phyloP scores from a whole-genome alignment of 64 coral and sea anemone genomes.

The Porites australiensis region DNA sequence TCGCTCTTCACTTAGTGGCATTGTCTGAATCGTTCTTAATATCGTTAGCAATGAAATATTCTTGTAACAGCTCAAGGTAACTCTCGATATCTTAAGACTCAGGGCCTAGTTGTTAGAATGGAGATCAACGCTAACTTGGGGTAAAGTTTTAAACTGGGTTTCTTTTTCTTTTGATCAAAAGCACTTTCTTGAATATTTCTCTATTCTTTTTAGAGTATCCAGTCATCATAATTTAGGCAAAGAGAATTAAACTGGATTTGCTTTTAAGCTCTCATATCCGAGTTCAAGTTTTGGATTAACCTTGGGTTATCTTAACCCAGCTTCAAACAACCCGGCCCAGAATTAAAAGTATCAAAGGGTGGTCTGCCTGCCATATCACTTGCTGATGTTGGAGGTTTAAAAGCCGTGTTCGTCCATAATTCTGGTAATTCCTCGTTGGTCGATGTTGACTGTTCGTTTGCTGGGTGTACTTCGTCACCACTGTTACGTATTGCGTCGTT shows the following conservation, averaged over 20 bases:
- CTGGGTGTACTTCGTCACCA: not conserved
- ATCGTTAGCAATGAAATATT: not conserved
- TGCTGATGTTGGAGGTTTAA: not conserved
- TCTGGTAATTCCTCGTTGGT: not conserved
- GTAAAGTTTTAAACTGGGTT: too few species aligned
- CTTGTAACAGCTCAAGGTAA: not conserved
- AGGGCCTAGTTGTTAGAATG: too few species aligned
- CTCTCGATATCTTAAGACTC: not conserved
- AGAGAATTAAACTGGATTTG: too few species aligned
- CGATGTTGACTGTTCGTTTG: not conserved
- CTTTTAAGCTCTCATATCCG: too few species aligned
- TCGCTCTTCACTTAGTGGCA: not conserved
- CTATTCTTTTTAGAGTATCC: too few species aligned
- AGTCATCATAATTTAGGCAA: too few species aligned
- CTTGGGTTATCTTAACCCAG: too few species aligned
- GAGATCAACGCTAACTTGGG: too few species aligned
- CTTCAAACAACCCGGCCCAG: too few species aligned
- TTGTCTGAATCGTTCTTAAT: not conserved
- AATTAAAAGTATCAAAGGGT: not conserved
- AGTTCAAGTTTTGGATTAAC: too few species aligned
- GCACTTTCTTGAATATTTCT: too few species aligned
- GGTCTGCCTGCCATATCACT: not conserved
- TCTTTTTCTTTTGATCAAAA: too few species aligned
- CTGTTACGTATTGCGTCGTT: not conserved
- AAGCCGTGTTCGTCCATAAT: not conserved